Evolutionary conservation across 1,140 invertebrate species (phyloP).

Genomic region (Nomia melanderi): DNA sequence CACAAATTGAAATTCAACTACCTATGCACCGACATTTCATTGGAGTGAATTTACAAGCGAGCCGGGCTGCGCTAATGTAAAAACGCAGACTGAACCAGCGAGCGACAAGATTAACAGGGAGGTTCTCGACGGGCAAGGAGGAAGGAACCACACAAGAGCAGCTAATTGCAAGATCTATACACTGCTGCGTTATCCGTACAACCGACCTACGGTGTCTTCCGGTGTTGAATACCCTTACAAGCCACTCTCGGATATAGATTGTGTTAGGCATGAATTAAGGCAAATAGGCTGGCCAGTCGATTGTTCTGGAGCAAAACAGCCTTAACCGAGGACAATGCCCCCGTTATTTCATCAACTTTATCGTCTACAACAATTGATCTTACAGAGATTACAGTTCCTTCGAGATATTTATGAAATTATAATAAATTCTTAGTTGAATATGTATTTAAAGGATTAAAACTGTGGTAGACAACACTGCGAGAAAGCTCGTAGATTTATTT

Average conservation of each 20-base stretch:
- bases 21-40: background rate
- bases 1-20: background rate
- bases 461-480: too few relatives aligned
- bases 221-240: constrained; percentile 58
- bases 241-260: constrained; percentile 53
- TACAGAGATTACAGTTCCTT: too few relatives aligned
- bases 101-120: constrained; percentile 48
- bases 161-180: constrained; percentile 64
- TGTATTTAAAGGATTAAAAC: too few relatives aligned
- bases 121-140: constrained; percentile 41
- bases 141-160: constrained; percentile 62
- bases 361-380: too few relatives aligned
- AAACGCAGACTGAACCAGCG: background rate
- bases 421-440: too few relatives aligned
- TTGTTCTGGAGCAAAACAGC: constrained; percentile 1
- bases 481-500: background rate
- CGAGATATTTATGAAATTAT: too few relatives aligned
- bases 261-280: constrained; percentile 53
- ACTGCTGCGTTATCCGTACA: constrained; percentile 40
- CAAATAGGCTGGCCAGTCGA: constrained; percentile 42
- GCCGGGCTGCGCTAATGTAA: background rate
- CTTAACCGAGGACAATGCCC: background rate
- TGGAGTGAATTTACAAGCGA: background rate
- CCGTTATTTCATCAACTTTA: too few relatives aligned
- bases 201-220: constrained; percentile 50